A percentile compares a stretch with the other conserved stretches of the same genome.
Evolutionary conservation across 2,888 invertebrate genomes (phyloP).

Genomic region (Suillia variegata): DNA sequence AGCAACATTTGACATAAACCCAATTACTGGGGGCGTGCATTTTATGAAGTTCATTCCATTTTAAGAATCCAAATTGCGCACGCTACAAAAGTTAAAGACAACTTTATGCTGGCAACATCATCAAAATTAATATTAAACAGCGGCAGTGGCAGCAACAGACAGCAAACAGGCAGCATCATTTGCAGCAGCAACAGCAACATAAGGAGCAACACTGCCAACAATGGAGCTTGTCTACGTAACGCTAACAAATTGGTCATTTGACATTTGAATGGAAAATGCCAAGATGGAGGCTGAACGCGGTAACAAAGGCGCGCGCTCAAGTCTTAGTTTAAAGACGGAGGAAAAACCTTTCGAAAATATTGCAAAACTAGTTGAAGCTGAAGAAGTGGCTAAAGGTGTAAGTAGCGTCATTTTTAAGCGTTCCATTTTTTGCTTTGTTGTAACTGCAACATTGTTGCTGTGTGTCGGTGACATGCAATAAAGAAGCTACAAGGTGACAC

Average conservation of each 20-base stretch:
- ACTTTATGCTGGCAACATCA: constrained; percentile 2
- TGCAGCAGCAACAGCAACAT: neutral
- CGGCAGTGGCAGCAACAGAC: neutral
- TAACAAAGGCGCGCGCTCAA: neutral
- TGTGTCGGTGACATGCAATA: neutral
- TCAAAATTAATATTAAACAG: constrained; percentile 9
- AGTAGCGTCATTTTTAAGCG: no score
- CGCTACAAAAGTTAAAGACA: constrained; percentile 4
- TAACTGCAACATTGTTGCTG: neutral
- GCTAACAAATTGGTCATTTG: constrained; percentile 21
- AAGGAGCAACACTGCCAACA: neutral
- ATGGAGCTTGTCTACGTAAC: neutral
- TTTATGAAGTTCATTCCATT: neutral
- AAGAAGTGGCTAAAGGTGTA: no score
- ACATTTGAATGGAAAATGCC: constrained; percentile 16
- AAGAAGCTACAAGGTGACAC: neutral
- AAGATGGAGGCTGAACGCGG: neutral
- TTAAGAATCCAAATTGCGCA: neutral
- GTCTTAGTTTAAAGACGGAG: neutral
- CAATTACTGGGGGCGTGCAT: constrained; percentile 5
- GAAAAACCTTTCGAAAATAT: neutral
- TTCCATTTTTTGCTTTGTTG: no score
- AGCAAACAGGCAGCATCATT: neutral
- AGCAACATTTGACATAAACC: neutral
- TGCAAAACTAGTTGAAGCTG: no score